Evolutionary conservation across 2,888 invertebrate species (phyloP).

Genomic region (Eurytoma californica): DNA sequence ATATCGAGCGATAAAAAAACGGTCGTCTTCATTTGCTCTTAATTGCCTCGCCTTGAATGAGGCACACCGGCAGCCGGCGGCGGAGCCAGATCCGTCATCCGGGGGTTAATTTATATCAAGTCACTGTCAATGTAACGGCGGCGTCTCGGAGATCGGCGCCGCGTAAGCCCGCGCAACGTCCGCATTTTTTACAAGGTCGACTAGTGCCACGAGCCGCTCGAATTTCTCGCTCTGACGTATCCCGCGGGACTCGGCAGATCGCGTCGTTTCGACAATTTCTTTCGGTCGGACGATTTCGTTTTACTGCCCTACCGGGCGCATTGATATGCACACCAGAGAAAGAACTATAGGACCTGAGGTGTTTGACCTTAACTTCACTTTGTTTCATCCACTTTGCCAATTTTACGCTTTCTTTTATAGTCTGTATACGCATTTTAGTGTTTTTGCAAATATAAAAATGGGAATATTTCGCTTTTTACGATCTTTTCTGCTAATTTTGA

Average conservation of each 20-base stretch:
- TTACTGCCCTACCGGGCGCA: conserved; percentile 6
- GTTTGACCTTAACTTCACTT: conserved; percentile 22
- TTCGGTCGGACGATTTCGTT: background rate
- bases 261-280: conserved; percentile 20
- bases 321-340: background rate
- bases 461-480: too few species aligned
- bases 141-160: conserved; percentile 1
- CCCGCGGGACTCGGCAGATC: background rate
- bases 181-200: conserved; percentile 68
- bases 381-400: background rate
- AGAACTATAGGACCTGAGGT: background rate
- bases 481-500: too few species aligned
- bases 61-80: background rate
- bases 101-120: conserved; percentile 22
- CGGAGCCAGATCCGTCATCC: conserved; percentile 29
- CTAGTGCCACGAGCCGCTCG: conserved; percentile 55
- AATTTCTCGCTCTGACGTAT: conserved; percentile 19
- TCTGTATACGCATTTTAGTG: too few species aligned
- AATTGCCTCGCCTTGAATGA: background rate
- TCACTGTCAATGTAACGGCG: conserved; percentile 27
- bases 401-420: too few species aligned
- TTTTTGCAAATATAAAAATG: too few species aligned
- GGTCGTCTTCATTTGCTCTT: background rate
- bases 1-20: background rate
- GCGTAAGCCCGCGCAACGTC: conserved; percentile 56